Conservation (phyloP, 2,113 vertebrate genomes). For the Clarias batrachus region DNA sequence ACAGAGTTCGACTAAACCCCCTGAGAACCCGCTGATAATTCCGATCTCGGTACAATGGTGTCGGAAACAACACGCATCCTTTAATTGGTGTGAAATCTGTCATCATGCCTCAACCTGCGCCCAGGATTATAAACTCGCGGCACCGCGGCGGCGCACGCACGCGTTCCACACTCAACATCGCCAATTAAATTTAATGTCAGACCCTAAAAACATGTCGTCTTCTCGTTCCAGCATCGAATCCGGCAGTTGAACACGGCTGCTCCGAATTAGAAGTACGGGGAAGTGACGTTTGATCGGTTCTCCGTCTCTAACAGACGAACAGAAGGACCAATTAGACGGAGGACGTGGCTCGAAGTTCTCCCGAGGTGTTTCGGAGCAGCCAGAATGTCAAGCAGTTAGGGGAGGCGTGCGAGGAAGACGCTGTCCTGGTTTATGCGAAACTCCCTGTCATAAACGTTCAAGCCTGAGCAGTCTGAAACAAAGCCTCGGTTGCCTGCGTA, state of each 20-base stretch:
- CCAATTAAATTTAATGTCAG: constrained; percentile 38
- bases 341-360: constrained; percentile 17
- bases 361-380: not conserved
- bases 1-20: not conserved
- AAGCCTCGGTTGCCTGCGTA: not conserved
- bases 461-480: not conserved
- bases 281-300: constrained; percentile 8
- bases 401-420: constrained; percentile 19
- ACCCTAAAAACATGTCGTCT: not conserved
- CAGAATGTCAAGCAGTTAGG: constrained; percentile 7
- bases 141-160: not conserved
- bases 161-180: not conserved
- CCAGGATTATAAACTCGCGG: constrained; percentile 27
- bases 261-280: not conserved
- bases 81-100: constrained; percentile 37
- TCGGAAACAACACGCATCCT: constrained; percentile 11
- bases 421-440: constrained; percentile 22
- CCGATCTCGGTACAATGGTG: constrained; percentile 30
- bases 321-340: constrained; percentile 24
- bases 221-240: not conserved
- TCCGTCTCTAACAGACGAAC: not conserved
- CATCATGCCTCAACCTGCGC: constrained; percentile 20
- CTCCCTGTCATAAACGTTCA: constrained; percentile 25
- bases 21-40: constrained; percentile 14
- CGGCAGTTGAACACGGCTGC: not conserved